phyloP scores from a whole-genome alignment of 1,140 invertebrate species.

The Hylyphantes graminicola region DNA sequence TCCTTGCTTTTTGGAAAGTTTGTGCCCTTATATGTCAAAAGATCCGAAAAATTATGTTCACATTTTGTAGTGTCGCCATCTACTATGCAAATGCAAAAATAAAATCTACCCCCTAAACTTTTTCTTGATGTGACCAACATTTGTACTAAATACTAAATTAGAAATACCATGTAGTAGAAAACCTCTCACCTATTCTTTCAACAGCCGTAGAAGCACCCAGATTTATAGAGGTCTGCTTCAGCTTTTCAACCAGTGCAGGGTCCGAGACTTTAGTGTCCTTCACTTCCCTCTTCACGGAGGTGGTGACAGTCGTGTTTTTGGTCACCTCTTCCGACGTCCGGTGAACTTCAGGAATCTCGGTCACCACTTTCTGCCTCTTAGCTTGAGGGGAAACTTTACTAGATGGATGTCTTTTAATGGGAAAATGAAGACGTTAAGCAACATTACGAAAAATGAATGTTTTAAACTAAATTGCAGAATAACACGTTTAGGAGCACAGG shows the following conservation, averaged over 20 bases:
- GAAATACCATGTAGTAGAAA: neutral
- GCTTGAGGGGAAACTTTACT: neutral
- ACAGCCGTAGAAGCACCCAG: neutral
- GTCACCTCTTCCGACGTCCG: slow-evolving; percentile 35
- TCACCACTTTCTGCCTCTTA: neutral
- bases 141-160: neutral
- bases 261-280: slow-evolving; percentile 21
- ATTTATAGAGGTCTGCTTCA: neutral
- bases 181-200: neutral
- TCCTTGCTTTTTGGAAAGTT: too few relatives aligned
- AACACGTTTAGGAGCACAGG: too few relatives aligned
- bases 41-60: too few relatives aligned
- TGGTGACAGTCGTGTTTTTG: slow-evolving; percentile 32
- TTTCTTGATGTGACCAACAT: too few relatives aligned
- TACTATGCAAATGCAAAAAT: too few relatives aligned
- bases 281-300: slow-evolving; percentile 33
- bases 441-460: too few relatives aligned
- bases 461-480: too few relatives aligned
- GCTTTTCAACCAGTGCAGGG: neutral
- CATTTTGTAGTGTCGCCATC: too few relatives aligned
- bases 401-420: neutral
- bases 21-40: too few relatives aligned
- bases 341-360: neutral
- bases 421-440: too few relatives aligned
- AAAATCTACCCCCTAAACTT: too few relatives aligned